These are phyloP conservation scores for Thecocarcelia acutangulata DNA, from an alignment of 2,888 invertebrate genomes.

Conservation along the genomic window DNA sequence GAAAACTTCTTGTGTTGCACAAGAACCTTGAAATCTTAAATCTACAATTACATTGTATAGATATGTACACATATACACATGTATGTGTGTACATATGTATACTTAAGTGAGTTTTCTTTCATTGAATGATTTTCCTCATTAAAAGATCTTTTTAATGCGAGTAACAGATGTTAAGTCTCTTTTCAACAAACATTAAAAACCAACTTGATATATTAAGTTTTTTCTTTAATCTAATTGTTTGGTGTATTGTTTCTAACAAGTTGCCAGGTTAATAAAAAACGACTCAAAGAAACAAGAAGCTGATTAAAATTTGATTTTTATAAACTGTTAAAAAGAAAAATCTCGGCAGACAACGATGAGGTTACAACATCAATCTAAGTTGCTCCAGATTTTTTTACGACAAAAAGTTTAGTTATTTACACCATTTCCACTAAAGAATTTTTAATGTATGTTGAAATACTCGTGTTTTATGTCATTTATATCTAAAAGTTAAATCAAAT, in stretches of 20 bases:
- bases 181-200: background rate
- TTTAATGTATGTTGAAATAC: no score
- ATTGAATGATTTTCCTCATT: no score
- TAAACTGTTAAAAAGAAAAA: conserved; percentile 45
- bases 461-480: no score
- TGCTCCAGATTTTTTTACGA: conserved; percentile 40
- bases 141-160: no score
- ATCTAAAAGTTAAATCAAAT: no score
- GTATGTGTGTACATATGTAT: no score
- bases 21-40: conserved; percentile 2
- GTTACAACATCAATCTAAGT: conserved; percentile 58
- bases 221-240: conserved; percentile 9
- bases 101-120: no score
- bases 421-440: conserved; percentile 14
- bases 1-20: background rate
- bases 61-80: no score
- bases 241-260: conserved; percentile 1
- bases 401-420: conserved; percentile 17
- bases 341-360: conserved; percentile 32
- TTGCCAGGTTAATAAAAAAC: background rate
- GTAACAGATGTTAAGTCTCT: conserved; percentile 9
- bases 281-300: conserved; percentile 30
- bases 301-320: no score
- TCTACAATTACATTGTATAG: no score
- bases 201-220: background rate